Conservation (phyloP, 2,797 vertebrate genomes). For the Sciurus vulgaris region DNA sequence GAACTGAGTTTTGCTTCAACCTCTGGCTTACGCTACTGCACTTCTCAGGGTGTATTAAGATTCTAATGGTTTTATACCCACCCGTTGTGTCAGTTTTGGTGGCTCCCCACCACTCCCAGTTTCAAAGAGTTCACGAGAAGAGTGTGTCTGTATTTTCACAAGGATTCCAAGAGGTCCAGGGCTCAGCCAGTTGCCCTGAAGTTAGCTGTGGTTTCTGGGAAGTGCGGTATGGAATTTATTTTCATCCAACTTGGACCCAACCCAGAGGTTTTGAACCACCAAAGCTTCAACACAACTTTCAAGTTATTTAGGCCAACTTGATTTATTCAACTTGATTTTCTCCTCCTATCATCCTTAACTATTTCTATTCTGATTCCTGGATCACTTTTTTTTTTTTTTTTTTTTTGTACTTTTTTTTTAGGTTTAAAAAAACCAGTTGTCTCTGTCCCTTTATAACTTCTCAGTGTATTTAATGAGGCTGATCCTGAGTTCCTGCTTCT, state of each 20-base stretch:
- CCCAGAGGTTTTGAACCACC: constrained; percentile 1
- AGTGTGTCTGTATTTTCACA: neutral
- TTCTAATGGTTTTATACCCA: neutral
- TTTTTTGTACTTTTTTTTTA: constrained; percentile 15
- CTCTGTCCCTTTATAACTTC: neutral
- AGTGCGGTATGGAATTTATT: neutral
- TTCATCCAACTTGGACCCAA: neutral
- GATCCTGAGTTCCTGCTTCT: neutral
- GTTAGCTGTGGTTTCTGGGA: neutral
- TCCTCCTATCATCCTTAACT: neutral
- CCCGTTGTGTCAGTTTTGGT: no score
- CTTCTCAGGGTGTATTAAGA: neutral
- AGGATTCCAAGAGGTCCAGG: neutral
- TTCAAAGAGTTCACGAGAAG: neutral
- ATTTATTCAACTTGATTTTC: neutral
- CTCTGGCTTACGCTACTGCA: neutral
- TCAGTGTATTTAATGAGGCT: neutral
- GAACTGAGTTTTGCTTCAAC: neutral
- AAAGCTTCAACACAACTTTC: neutral
- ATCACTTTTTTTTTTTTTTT: neutral
- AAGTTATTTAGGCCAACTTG: neutral
- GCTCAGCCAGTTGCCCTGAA: neutral
- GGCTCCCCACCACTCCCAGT: neutral
- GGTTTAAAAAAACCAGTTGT: neutral
- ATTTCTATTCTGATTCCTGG: neutral